Conservation (phyloP, 30 jellyfish, hydroid and myxozoan genomes). For the Aurelia aurita region DNA sequence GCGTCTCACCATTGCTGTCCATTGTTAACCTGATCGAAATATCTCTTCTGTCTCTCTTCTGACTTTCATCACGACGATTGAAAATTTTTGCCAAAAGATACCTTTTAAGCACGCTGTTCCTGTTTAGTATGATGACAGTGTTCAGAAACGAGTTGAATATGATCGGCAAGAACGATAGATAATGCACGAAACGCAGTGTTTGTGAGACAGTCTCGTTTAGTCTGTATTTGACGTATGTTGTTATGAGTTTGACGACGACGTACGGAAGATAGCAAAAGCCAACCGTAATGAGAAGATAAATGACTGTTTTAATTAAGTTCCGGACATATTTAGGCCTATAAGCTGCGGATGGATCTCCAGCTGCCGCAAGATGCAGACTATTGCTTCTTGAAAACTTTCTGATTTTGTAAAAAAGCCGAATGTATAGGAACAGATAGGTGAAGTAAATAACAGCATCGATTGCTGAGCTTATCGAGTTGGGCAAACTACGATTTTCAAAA, state of each 20-base stretch:
- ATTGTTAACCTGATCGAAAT: no score
- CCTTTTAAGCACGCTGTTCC: slow-evolving; percentile 29
- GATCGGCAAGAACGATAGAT: slow-evolving; percentile 42
- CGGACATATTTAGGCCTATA: slow-evolving; percentile 26
- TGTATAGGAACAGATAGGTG: slow-evolving; percentile 31
- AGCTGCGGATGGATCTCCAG: background rate
- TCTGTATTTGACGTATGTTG: slow-evolving; percentile 8
- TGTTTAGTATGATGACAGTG: slow-evolving; percentile 23
- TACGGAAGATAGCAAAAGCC: slow-evolving; percentile 45
- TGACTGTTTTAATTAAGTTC: slow-evolving; percentile 30
- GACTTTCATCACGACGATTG: no score
- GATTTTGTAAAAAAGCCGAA: slow-evolving; percentile 23
- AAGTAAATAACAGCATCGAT: slow-evolving; percentile 20
- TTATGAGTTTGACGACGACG: slow-evolving; percentile 23
- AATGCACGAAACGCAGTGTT: slow-evolving; percentile 36
- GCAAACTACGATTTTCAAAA: slow-evolving; percentile 35
- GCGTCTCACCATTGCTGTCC: no score
- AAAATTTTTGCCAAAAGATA: background rate
- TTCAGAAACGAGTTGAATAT: slow-evolving; percentile 32
- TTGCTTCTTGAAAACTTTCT: slow-evolving; percentile 32
- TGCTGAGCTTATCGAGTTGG: slow-evolving; percentile 26
- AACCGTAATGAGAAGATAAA: slow-evolving; percentile 36
- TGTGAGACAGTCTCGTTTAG: slow-evolving; percentile 13
- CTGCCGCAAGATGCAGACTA: slow-evolving; percentile 21
- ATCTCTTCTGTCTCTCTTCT: no score